Evolutionary conservation across 2,113 vertebrate genomes (phyloP).

Genomic region (Ondatra zibethicus): DNA sequence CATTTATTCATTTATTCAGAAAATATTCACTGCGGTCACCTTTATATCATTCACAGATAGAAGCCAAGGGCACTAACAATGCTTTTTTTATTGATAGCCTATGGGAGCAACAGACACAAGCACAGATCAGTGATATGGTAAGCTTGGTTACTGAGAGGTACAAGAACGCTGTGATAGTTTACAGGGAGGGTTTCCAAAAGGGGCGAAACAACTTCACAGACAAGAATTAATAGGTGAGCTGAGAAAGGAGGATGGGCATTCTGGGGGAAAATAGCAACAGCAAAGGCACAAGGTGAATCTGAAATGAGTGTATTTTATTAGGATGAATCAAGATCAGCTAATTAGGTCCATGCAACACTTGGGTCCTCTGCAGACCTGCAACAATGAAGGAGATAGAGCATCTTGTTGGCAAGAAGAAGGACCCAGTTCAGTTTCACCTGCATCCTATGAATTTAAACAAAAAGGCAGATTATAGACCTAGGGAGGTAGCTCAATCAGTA

Average conservation of each 20-base stretch:
- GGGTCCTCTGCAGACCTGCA: not conserved
- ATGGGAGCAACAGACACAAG: not conserved
- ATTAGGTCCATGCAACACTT: not conserved
- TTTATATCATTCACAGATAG: not conserved
- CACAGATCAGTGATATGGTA: not conserved
- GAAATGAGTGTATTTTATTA: not conserved
- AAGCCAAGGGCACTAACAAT: not conserved
- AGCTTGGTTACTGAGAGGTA: not conserved
- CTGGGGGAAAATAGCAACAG: not conserved
- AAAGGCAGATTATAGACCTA: not conserved
- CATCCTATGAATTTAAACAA: slow-evolving; percentile 16
- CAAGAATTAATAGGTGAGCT: not conserved
- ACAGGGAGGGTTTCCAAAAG: not conserved
- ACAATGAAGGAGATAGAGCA: not conserved
- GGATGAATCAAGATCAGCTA: not conserved
- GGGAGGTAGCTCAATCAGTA: not conserved
- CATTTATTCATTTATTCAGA: slow-evolving; percentile 34
- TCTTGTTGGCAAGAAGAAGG: not conserved
- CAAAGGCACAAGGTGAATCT: not conserved
- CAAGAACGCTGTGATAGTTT: not conserved
- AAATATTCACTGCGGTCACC: slow-evolving; percentile 9
- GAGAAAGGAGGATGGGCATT: not conserved
- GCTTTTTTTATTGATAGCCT: not conserved
- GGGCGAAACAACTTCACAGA: not conserved
- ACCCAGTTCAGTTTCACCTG: not conserved